These are phyloP conservation scores for Ricordea florida DNA, from an alignment of 92 coral and sea anemone species.

Conservation along the genomic window DNA sequence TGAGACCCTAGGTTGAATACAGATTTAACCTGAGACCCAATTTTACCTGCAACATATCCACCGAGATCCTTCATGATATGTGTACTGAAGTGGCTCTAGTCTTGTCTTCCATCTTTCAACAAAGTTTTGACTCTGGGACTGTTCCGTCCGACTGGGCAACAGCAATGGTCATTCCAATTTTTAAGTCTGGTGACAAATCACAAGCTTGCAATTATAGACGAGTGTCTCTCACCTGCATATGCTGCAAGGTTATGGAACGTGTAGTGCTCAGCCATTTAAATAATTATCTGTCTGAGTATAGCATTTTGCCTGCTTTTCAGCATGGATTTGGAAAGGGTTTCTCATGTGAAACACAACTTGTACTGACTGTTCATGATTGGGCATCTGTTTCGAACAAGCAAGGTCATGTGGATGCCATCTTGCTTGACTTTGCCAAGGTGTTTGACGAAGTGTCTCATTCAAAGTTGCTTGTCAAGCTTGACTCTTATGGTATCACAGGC, in stretches of 20 bases:
- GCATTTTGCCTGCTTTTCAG: background rate
- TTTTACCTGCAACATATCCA: background rate
- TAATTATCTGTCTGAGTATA: background rate
- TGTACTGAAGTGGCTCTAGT: background rate
- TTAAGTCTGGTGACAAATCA: slow-evolving; percentile 17
- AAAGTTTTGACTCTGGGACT: background rate
- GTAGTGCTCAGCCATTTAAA: background rate
- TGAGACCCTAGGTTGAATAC: no score
- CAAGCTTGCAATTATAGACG: slow-evolving; percentile 50
- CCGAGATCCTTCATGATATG: background rate
- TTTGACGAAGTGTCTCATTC: background rate
- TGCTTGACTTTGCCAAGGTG: no score
- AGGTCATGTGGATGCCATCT: background rate
- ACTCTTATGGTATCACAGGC: background rate
- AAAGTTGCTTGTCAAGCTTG: background rate
- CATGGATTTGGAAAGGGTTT: slow-evolving; percentile 10
- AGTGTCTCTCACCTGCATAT: background rate
- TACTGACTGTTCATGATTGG: background rate
- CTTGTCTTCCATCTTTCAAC: background rate
- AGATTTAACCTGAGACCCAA: background rate
- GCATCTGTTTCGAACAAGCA: background rate
- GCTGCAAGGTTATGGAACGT: background rate
- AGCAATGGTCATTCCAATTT: background rate
- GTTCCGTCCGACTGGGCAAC: background rate
- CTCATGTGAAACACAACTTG: background rate